Conservation (phyloP, 2,113 vertebrate species). For the Plecotus auritus region DNA sequence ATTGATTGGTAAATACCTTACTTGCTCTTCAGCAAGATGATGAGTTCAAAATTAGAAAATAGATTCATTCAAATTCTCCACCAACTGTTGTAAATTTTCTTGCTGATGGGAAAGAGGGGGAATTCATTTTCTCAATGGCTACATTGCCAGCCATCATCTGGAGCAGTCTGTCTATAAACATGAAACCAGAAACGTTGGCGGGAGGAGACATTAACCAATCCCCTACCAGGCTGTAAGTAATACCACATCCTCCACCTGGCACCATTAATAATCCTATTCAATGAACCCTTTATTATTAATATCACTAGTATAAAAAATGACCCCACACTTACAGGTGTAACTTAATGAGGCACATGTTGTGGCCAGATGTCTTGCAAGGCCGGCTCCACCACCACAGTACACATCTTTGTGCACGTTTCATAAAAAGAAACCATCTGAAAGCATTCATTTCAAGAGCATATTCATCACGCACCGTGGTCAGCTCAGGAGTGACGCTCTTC, state of each 20-base stretch:
- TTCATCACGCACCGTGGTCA: conserved; percentile 60
- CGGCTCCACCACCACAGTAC: conserved; percentile 47
- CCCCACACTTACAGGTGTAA: conserved; percentile 78
- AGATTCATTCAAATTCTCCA: conserved; percentile 63
- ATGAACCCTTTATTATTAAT: conserved; percentile 75
- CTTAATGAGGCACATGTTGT: conserved; percentile 77
- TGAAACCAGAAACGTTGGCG: conserved; percentile 57
- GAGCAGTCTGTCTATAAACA: conserved; percentile 66
- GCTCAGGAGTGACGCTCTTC: conserved; percentile 57
- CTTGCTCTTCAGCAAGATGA: conserved; percentile 25
- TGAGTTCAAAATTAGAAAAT: conserved; percentile 63
- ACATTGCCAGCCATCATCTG: conserved; percentile 52
- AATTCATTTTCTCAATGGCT: conserved; percentile 38
- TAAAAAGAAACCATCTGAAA: conserved; percentile 68
- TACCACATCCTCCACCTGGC: conserved; percentile 76
- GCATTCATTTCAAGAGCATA: conserved; percentile 68
- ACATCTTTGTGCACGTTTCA: conserved; percentile 59
- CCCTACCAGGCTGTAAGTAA: conserved; percentile 71
- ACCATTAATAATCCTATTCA: conserved; percentile 72
- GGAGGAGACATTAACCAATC: conserved; percentile 70
- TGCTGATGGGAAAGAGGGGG: conserved; percentile 54
- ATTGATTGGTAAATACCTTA: conserved; percentile 61
- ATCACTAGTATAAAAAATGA: conserved; percentile 71
- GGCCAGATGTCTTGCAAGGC: conserved; percentile 78
- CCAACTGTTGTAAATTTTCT: conserved; percentile 63